phyloP scores from a whole-genome alignment of 1,140 invertebrate species.

The Hylaeus anthracinus region DNA sequence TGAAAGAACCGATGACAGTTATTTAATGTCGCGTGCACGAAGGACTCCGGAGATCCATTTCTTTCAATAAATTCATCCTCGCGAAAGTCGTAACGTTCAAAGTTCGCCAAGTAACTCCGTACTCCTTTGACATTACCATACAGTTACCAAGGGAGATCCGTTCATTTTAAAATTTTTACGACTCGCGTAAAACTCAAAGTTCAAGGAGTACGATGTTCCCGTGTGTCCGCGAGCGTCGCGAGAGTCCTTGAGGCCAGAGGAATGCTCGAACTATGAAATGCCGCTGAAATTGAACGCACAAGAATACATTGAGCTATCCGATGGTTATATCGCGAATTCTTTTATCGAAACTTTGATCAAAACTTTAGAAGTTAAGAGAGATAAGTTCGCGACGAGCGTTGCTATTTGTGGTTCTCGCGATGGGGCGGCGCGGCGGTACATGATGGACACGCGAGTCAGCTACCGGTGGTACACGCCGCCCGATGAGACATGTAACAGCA shows the following conservation, averaged over 20 bases:
- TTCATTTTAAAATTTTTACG: constrained; percentile 20
- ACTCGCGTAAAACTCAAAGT: not conserved
- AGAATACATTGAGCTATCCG: too few species aligned
- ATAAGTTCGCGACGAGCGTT: too few species aligned
- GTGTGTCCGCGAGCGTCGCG: not conserved
- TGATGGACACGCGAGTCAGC: too few species aligned
- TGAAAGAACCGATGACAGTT: not conserved
- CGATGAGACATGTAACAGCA: too few species aligned
- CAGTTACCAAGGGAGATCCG: not conserved
- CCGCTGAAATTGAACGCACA: too few species aligned
- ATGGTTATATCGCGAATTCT: too few species aligned
- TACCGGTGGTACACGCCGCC: too few species aligned
- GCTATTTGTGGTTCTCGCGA: too few species aligned
- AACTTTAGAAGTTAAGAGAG: too few species aligned
- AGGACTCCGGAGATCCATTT: constrained; percentile 6
- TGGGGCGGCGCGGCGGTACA: too few species aligned
- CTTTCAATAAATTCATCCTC: constrained; percentile 22
- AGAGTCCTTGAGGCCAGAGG: not conserved
- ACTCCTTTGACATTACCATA: constrained; percentile 33
- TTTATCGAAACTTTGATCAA: too few species aligned
- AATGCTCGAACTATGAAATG: not conserved
- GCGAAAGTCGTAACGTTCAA: not conserved
- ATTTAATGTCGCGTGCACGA: constrained; percentile 21
- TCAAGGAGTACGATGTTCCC: not conserved
- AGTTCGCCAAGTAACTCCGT: not conserved